Evolutionary conservation across 2,113 vertebrate genomes (phyloP), one percentile per base, ranked within the genome.

Genomic region (Gobiocypris rarus): DNA sequence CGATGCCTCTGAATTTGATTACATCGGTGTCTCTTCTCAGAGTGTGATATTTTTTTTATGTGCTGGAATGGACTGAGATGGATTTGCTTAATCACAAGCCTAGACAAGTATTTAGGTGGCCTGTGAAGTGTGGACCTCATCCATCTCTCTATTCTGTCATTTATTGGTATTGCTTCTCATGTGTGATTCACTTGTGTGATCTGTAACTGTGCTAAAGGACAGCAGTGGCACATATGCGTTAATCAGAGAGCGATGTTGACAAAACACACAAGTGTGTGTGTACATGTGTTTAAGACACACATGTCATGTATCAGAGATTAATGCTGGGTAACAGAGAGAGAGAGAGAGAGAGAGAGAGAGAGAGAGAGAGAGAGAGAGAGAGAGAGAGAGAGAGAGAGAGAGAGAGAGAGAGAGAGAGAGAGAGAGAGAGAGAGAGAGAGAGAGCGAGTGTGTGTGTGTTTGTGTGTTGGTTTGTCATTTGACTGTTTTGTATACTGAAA

Each of bases 281-380:
- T 71, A 13, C 28, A 7, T 79, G 24, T 11, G 28, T 81, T 5
- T 67, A 34, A 58, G 38, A 67, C 65, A 22, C 3, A 22, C 31
- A n/a, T 26, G 17, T n/a, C 63, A 78, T 85, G 52, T 10, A 76
- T 84, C 78, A 45, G 65, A 56, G 56, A 78, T 79, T 79, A 78
- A 85, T 84, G 38, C 41, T 43, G 43, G 13, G 28, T 71, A 26
- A 54, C 41, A 2, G 34, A 52, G 5, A 54, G 26, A 71, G 3
- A 83, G n/a, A n/a, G 38, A 38, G 38, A 38, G 38, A 38, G 38
- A 38, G 38, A 38, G 34, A 38, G 34, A 38, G 34, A 38, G 34
- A 38, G 34, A 38, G 34, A 38, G 34, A 38, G 34, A 38, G 34
- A 38, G 34, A 38, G 34, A 38, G 34, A 38, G 34, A 34, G 34